A percentile compares a stretch with the other conserved stretches of the same genome.
phyloP scores from a whole-genome alignment of 2,888 invertebrate species.

The Diarsia rubi region DNA sequence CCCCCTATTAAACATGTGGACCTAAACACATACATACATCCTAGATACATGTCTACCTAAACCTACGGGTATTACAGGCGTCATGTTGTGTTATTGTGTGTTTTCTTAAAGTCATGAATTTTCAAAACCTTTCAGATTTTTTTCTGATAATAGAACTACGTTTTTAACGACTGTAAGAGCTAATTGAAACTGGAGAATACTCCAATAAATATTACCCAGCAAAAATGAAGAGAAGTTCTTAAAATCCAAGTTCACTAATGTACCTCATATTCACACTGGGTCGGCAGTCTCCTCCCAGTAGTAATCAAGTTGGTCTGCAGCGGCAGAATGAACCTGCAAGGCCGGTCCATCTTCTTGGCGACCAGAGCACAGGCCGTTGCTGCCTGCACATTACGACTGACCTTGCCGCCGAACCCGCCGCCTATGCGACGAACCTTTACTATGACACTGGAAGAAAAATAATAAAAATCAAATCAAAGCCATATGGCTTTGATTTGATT shows the following conservation, averaged over 20 bases:
- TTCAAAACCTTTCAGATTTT: not conserved
- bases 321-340: conserved; percentile 92
- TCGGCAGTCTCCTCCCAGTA: conserved; percentile 89
- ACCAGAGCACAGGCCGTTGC: conserved; percentile 92
- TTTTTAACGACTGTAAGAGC: not conserved
- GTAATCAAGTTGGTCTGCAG: conserved; percentile 92
- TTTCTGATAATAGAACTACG: not conserved
- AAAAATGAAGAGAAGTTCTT: not conserved
- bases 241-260: not conserved
- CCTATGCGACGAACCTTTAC: conserved; percentile 92
- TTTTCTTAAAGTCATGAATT: not conserved
- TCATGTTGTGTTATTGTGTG: too few species aligned
- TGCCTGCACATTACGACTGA: conserved; percentile 90
- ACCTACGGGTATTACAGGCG: too few species aligned
- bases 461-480: not conserved
- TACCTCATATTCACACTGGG: conserved; percentile 91
- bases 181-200: not conserved
- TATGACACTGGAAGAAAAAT: conserved; percentile 85
- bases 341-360: conserved; percentile 89
- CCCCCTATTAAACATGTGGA: too few species aligned
- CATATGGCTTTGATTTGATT: too few species aligned
- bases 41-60: too few species aligned
- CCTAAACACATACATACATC: too few species aligned
- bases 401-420: conserved; percentile 92
- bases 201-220: not conserved